These are phyloP conservation scores for Artemia sinica DNA, from an alignment of 2,888 invertebrate genomes.

Conservation along the genomic window DNA sequence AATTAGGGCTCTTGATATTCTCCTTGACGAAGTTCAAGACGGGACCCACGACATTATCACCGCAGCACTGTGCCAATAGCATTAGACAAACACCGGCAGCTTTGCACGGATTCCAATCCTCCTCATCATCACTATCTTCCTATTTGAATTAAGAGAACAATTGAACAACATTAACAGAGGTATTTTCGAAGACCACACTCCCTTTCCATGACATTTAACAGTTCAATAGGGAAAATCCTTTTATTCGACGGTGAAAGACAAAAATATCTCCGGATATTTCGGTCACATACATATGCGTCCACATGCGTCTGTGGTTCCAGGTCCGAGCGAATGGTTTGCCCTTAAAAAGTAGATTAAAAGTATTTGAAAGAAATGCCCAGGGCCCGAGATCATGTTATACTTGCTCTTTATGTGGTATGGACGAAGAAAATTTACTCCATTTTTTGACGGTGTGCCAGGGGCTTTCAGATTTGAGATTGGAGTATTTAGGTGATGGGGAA, in stretches of 20 bases:
- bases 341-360: no score
- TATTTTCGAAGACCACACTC: no score
- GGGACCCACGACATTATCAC: conserved; percentile 85
- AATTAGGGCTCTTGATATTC: conserved; percentile 80
- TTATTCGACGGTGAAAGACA: conserved; percentile 1
- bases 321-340: no score
- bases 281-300: no score
- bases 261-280: not conserved
- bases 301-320: no score
- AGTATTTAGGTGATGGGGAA: no score
- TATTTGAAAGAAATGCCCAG: no score
- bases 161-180: not conserved
- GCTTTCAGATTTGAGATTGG: no score
- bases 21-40: conserved; percentile 89
- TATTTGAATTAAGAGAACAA: conserved; percentile 24
- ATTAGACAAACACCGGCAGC: conserved; percentile 97
- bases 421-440: no score
- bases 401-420: no score
- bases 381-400: no score
- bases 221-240: not conserved
- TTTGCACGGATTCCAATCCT: conserved; percentile 98
- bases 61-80: conserved; percentile 90
- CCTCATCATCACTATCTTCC: conserved; percentile 91
- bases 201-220: not conserved
- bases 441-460: no score